A percentile compares a stretch with the other conserved stretches of the same genome.
phyloP scores from a whole-genome alignment of 2,113 vertebrate species.

The Marcusenius ussheri region DNA sequence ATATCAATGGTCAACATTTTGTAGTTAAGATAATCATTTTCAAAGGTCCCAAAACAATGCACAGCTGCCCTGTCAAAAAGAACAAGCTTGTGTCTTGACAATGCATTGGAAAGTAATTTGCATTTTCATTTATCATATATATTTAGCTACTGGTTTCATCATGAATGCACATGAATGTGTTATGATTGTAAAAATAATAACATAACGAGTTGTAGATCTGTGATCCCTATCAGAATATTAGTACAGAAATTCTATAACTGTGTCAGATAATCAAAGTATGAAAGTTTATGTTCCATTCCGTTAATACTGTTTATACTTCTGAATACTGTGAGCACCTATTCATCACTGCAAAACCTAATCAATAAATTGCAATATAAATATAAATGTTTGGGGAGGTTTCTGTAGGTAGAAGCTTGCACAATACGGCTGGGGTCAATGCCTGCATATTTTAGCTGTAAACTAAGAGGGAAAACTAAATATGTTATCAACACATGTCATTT shows the following conservation, averaged over 20 bases:
- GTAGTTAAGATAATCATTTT: background rate
- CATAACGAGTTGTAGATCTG: background rate
- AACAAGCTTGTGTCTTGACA: background rate
- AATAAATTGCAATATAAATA: conserved; percentile 1
- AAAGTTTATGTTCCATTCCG: background rate
- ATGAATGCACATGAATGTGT: background rate
- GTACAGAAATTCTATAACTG: background rate
- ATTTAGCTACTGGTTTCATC: background rate
- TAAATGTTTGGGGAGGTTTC: background rate
- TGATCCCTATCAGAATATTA: background rate
- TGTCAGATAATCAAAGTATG: background rate
- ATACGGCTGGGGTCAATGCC: background rate
- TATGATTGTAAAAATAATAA: background rate
- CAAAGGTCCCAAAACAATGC: background rate
- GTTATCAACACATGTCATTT: background rate
- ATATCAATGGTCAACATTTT: background rate
- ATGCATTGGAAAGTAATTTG: background rate
- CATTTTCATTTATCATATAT: background rate
- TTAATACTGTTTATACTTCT: background rate
- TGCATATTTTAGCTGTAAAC: background rate
- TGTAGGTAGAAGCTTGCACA: background rate
- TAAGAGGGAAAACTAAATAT: background rate
- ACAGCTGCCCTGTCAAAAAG: background rate
- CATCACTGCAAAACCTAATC: background rate
- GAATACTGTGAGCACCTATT: background rate